Evolutionary conservation across 2,888 invertebrate genomes (phyloP).

Genomic region (Orchesella flavescens): DNA sequence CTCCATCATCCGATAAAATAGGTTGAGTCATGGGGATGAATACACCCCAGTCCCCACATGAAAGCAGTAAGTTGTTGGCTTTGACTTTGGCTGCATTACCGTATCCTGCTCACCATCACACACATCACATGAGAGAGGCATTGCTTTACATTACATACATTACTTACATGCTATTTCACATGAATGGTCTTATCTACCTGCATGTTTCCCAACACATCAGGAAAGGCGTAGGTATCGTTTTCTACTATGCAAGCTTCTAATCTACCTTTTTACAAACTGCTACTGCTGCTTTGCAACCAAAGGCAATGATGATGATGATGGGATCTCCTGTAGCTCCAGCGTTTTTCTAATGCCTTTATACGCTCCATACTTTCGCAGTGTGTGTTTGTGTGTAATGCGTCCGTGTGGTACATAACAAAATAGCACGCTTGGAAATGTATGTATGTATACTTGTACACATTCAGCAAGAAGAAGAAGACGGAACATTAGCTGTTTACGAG

Average conservation of each 20-base stretch:
- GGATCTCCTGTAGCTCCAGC: constrained; percentile 8
- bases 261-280: neutral
- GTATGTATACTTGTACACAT: constrained; percentile 39
- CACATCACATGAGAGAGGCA: too few relatives aligned
- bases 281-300: too few relatives aligned
- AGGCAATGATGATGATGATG: neutral
- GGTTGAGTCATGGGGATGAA: constrained; percentile 22
- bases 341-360: neutral
- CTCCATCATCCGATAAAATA: too few relatives aligned
- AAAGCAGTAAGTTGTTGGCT: too few relatives aligned
- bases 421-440: neutral
- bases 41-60: neutral
- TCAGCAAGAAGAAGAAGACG: neutral
- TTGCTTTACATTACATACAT: too few relatives aligned
- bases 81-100: neutral
- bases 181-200: too few relatives aligned
- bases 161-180: too few relatives aligned
- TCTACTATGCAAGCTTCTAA: neutral
- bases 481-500: constrained; percentile 17
- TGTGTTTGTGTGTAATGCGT: neutral
- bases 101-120: too few relatives aligned
- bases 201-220: neutral
- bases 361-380: neutral
- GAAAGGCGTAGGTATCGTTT: constrained; percentile 1
- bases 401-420: neutral